A percentile compares a stretch with the other conserved stretches of the same genome.
These are phyloP conservation scores for Strigamia transsilvanica DNA, from an alignment of 2,888 invertebrate species.

Conservation along the genomic window DNA sequence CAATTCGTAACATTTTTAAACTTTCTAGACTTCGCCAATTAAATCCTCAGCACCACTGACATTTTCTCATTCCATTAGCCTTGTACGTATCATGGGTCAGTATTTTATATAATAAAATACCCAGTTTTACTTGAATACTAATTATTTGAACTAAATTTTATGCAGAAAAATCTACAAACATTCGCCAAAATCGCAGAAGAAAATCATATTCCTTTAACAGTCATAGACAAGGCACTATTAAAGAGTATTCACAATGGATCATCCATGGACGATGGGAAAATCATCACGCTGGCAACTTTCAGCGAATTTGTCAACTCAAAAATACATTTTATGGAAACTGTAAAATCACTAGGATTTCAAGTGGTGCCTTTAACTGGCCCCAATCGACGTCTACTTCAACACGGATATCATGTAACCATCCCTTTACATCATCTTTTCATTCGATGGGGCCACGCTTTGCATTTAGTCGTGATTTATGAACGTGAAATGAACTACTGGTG, in stretches of 20 bases:
- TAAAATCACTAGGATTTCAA: conserved; percentile 45
- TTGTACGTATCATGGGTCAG: conserved; percentile 48
- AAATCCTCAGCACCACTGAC: neutral
- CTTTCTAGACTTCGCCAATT: neutral
- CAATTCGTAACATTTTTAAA: too few relatives aligned
- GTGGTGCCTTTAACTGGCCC: conserved; percentile 32
- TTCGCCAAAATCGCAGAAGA: conserved; percentile 24
- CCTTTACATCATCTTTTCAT: conserved; percentile 44
- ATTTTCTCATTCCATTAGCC: conserved; percentile 15
- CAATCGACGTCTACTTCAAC: conserved; percentile 50
- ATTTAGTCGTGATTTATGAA: conserved; percentile 51
- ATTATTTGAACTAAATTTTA: neutral
- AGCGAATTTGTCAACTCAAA: conserved; percentile 34
- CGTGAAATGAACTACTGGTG: conserved; percentile 51
- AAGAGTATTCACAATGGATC: conserved; percentile 18
- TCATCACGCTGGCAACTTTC: conserved; percentile 4
- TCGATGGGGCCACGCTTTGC: conserved; percentile 53
- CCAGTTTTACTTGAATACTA: neutral
- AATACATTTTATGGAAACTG: conserved; percentile 1
- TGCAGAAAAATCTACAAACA: conserved; percentile 29
- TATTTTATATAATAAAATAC: neutral
- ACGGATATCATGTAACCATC: conserved; percentile 51
- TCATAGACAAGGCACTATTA: conserved; percentile 14
- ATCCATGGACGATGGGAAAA: neutral
- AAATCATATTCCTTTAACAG: neutral